phyloP scores from a whole-genome alignment of 2,888 invertebrate species.

The Lepidonotus clava region DNA sequence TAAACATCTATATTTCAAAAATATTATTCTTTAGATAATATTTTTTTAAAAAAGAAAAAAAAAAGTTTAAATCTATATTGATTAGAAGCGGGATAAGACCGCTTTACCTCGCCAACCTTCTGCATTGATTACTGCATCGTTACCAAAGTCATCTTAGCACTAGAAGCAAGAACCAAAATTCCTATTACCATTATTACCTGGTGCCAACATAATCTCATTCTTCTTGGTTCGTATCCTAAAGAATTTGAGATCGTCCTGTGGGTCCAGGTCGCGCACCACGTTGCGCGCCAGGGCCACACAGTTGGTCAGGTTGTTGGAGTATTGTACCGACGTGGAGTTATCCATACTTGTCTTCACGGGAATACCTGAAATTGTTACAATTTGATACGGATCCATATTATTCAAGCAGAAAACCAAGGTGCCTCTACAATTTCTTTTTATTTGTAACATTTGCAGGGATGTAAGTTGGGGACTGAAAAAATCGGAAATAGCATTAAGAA shows the following conservation, averaged over 20 bases:
- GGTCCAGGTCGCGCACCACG: constrained; percentile 95
- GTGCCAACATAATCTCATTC: constrained; percentile 98
- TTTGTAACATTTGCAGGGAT: too few relatives aligned
- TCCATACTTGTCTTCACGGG: constrained; percentile 86
- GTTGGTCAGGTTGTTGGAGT: constrained; percentile 93
- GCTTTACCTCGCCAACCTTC: not conserved
- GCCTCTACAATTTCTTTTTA: too few relatives aligned
- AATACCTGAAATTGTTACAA: constrained; percentile 80
- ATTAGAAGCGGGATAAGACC: not conserved
- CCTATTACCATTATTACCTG: constrained; percentile 81
- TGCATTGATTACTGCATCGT: not conserved
- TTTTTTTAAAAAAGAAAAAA: not conserved
- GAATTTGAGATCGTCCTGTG: constrained; percentile 96
- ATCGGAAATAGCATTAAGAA: too few relatives aligned
- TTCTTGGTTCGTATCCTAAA: constrained; percentile 96
- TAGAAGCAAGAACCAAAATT: not conserved
- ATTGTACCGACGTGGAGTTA: constrained; percentile 96
- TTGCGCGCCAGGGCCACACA: constrained; percentile 94
- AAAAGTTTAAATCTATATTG: not conserved
- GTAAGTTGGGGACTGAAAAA: too few relatives aligned
- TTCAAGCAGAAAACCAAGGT: too few relatives aligned
- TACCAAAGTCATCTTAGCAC: not conserved
- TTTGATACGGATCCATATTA: too few relatives aligned
- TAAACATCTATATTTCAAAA: not conserved
- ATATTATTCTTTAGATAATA: not conserved